Base-by-base conservation (phyloP, 2,797 vertebrate species). In the Erethizon dorsatum region DNA sequence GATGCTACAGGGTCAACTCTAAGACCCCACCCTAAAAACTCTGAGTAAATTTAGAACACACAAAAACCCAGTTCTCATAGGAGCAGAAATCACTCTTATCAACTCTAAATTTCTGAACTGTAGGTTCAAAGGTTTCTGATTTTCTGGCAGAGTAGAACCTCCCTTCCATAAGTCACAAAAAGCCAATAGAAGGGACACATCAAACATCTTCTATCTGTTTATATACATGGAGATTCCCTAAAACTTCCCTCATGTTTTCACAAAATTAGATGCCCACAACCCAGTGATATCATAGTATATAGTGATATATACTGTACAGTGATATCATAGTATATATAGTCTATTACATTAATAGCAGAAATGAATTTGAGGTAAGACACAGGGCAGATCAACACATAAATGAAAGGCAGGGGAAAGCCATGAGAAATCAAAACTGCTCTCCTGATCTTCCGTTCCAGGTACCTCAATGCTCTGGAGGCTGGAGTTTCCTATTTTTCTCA, bases 381-480 rank as follows among this genome's bases (percentile, higher is more conserved):
- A 92, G 26, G 37, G 41, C 7, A 96, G n/a, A 82, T 80, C 52
- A 71, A 63, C 65, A 95, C 65, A 50, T 57, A n/a, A 61, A 37
- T n/a, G 54, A 83, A 90, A 20, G 12, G n/a, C 10, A n/a, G 52
- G 4, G 22, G 12, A 73, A 31, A 26, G 22, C 37, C 33, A 17
- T 47, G 18, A 83, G 33, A 75, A 95, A 96, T 50, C 41, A 65
- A 90, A 78, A 59, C 37, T 52, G 1, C 11, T 63, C 88, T 54
- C 75, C 52, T 50, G 69, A 33, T 88, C 94, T 31, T 67, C 83
- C 94, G 20, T 91, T 41, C 31, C 96, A 99, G 99, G 99, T 99
- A 99, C 97, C 99, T 99, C 79, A 99, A 99, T 57, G 99, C 99
- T 0, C 85, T 99, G 96, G 99, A 99, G 45, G 99, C 99, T 67